phyloP scores from a whole-genome alignment of 1,140 invertebrate species.

The Zaprionus taronus region DNA sequence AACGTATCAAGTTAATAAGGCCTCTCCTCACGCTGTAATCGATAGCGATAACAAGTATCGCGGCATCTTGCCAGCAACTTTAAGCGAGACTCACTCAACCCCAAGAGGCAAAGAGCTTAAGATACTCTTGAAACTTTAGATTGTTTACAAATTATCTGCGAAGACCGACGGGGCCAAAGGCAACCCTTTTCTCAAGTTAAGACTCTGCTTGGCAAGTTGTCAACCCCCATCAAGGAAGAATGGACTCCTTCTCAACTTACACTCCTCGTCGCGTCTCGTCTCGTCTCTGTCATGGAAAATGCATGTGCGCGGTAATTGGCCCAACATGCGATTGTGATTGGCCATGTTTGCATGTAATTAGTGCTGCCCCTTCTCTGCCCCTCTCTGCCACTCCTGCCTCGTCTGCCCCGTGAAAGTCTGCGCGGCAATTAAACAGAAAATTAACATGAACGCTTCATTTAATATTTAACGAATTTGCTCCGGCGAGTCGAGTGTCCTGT shows the following conservation, averaged over 20 bases:
- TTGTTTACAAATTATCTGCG: constrained; percentile 64
- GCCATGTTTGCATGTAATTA: constrained; percentile 80
- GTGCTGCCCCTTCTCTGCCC: constrained; percentile 24
- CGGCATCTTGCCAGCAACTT: constrained; percentile 4
- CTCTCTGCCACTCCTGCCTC: not conserved
- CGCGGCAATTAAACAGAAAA: constrained; percentile 82
- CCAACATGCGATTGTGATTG: constrained; percentile 68
- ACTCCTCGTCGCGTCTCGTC: not conserved
- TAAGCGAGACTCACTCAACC: not conserved
- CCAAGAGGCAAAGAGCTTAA: constrained; percentile 1
- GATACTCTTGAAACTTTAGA: constrained; percentile 36
- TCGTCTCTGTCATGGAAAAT: constrained; percentile 26
- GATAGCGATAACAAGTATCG: constrained; percentile 5
- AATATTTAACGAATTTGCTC: constrained; percentile 83
- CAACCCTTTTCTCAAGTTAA: not conserved
- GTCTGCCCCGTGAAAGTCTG: constrained; percentile 39
- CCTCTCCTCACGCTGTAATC: constrained; percentile 13
- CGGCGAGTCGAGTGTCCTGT: not conserved
- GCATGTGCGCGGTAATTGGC: constrained; percentile 70
- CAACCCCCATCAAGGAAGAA: constrained; percentile 44
- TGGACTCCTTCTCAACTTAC: not conserved
- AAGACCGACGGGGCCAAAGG: constrained; percentile 15
- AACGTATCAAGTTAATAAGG: not conserved
- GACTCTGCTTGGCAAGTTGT: constrained; percentile 20
- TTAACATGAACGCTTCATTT: constrained; percentile 84